These are phyloP conservation scores for Mnemiopsis leidyi DNA, from an alignment of 37 sponge, comb jelly and placozoan species.

Conservation along the genomic window DNA sequence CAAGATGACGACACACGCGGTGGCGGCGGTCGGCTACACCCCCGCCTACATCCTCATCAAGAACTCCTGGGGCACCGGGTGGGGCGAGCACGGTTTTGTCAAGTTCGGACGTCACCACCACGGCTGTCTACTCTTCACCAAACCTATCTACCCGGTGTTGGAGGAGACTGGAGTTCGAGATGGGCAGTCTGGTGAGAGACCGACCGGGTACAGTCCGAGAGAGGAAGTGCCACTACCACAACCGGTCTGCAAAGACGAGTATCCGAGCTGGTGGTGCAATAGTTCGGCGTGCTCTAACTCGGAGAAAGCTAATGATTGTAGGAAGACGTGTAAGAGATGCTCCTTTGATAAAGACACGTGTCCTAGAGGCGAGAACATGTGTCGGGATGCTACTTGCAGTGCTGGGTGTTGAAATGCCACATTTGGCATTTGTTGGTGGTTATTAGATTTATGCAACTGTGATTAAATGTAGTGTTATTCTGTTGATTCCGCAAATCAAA, in stretches of 20 bases:
- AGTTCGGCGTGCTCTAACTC: neutral
- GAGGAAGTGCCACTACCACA: neutral
- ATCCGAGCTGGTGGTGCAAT: neutral
- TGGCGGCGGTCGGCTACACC: slow-evolving; percentile 12
- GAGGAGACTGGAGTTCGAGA: neutral
- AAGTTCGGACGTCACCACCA: neutral
- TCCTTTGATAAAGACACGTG: neutral
- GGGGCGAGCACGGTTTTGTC: slow-evolving; percentile 22
- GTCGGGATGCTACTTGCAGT: neutral
- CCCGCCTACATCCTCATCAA: neutral
- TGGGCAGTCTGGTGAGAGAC: neutral
- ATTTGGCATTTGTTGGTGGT: too few species aligned
- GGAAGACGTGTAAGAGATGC: neutral
- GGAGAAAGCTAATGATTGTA: neutral
- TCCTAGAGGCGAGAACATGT: neutral
- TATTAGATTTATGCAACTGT: too few species aligned
- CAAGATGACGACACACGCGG: neutral
- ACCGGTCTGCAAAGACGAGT: neutral
- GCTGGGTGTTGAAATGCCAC: too few species aligned
- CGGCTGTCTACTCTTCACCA: neutral
- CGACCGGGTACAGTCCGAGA: neutral
- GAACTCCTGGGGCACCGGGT: slow-evolving; percentile 11
- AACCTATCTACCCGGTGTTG: neutral
- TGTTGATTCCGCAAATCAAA: too few species aligned
- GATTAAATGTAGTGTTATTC: too few species aligned